Percentiles rank a stretch among this genome's conserved stretches.
Conservation (phyloP, 2,113 vertebrate genomes). For the Penelope pileata region DNA sequence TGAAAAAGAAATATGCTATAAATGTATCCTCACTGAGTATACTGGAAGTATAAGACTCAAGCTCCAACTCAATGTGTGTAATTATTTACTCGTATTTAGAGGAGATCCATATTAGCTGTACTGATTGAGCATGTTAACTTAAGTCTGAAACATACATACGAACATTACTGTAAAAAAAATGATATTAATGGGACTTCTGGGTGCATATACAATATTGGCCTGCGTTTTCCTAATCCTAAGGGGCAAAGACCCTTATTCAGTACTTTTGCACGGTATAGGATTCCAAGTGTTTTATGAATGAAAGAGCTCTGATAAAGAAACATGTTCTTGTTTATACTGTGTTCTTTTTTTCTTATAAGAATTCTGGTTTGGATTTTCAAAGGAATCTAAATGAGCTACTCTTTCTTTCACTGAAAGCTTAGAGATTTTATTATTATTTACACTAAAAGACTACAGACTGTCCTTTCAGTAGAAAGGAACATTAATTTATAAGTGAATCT, state of each 20-base stretch:
- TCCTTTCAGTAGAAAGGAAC: not conserved
- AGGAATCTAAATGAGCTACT: not conserved
- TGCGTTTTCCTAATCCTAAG: not conserved
- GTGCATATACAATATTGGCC: not conserved
- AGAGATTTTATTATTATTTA: conserved; percentile 28
- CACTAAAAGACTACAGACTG: not conserved
- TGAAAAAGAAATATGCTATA: not conserved
- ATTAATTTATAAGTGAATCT: not conserved
- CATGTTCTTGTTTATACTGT: not conserved
- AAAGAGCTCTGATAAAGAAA: not conserved
- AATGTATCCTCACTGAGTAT: not conserved
- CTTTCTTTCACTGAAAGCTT: not conserved
- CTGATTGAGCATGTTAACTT: not conserved
- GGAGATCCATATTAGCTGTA: not conserved
- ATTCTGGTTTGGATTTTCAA: conserved; percentile 16
- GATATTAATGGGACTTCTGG: not conserved
- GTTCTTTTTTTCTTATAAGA: not conserved
- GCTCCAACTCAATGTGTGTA: not conserved
- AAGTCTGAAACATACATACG: not conserved
- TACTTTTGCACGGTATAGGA: not conserved
- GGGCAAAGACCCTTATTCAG: not conserved
- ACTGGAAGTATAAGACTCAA: not conserved
- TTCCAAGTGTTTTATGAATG: not conserved
- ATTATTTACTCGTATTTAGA: not conserved
- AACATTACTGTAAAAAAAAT: not conserved